Conservation (phyloP, 2,888 invertebrate genomes). For the Callimorpha dominula region DNA sequence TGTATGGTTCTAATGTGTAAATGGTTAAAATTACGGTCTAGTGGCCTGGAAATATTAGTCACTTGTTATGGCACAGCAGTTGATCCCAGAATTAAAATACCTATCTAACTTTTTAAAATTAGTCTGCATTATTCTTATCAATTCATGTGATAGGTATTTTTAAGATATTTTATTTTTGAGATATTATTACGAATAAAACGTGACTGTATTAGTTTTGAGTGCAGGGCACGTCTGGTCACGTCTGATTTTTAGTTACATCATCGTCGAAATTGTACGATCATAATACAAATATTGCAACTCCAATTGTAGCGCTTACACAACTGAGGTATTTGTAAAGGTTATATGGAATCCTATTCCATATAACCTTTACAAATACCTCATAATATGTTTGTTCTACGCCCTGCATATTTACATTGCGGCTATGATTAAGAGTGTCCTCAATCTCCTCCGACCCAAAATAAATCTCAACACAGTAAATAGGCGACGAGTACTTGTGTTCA, state of each 20-base stretch:
- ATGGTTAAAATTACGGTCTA: not conserved
- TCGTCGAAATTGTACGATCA: slow-evolving; percentile 44
- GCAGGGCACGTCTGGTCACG: slow-evolving; percentile 45
- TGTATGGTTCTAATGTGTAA: too few species aligned
- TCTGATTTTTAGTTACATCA: slow-evolving; percentile 35
- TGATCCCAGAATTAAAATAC: not conserved
- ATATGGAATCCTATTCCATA: too few species aligned
- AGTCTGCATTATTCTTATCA: too few species aligned
- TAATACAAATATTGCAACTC: slow-evolving; percentile 33
- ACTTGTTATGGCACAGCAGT: not conserved
- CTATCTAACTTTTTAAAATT: too few species aligned
- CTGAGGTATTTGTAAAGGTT: too few species aligned
- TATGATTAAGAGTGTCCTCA: not conserved
- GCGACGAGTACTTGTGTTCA: not conserved
- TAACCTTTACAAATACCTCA: not conserved
- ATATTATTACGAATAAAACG: slow-evolving; percentile 35
- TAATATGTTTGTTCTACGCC: not conserved
- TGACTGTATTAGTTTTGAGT: slow-evolving; percentile 47
- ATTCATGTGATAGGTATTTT: not conserved
- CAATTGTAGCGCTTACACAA: not conserved
- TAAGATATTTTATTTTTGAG: slow-evolving; percentile 1
- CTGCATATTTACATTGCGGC: not conserved
- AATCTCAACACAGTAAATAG: slow-evolving; percentile 2
- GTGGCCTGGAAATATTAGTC: not conserved
- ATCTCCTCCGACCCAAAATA: not conserved